Conservation (phyloP, 2,888 invertebrate genomes). For the Drosophila ezoana region DNA sequence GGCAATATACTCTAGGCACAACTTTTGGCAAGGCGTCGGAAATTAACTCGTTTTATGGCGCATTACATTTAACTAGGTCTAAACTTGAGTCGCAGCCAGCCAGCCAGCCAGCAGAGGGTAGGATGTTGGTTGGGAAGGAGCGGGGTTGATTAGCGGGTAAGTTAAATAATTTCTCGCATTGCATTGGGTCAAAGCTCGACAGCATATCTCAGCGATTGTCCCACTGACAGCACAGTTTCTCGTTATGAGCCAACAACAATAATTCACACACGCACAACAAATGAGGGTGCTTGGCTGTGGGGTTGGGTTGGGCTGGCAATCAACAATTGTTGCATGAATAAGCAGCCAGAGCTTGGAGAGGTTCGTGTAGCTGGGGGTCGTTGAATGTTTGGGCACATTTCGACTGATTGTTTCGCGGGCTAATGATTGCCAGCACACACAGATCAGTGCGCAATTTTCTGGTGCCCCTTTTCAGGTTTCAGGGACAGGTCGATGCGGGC, state of each 20-base stretch:
- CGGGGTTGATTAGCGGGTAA: constrained; percentile 5
- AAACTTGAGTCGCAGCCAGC: constrained; percentile 8
- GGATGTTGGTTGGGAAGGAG: too few species aligned
- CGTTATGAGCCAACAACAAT: constrained; percentile 69
- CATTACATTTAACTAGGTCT: constrained; percentile 49
- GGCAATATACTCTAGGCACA: neutral
- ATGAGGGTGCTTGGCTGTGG: constrained; percentile 6
- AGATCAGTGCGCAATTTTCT: constrained; percentile 74
- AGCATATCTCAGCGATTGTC: constrained; percentile 59
- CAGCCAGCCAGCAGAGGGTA: neutral
- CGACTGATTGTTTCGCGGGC: constrained; percentile 56
- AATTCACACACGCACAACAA: constrained; percentile 62
- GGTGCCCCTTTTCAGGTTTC: constrained; percentile 6
- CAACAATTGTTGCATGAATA: constrained; percentile 79
- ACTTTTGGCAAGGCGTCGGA: constrained; percentile 48
- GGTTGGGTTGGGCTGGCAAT: constrained; percentile 45
- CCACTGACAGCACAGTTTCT: constrained; percentile 63
- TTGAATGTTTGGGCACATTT: constrained; percentile 11
- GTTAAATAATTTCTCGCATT: constrained; percentile 45
- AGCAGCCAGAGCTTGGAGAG: constrained; percentile 29
- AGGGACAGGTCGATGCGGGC: neutral
- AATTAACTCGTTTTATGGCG: constrained; percentile 75
- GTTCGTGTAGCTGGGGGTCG: neutral
- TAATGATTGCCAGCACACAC: constrained; percentile 77
- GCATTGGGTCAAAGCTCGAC: constrained; percentile 46